Percentiles rank a stretch among this genome's conserved stretches.
These are phyloP conservation scores for Parascotia fuliginaria DNA, from an alignment of 2,888 invertebrate species.

Conservation along the genomic window DNA sequence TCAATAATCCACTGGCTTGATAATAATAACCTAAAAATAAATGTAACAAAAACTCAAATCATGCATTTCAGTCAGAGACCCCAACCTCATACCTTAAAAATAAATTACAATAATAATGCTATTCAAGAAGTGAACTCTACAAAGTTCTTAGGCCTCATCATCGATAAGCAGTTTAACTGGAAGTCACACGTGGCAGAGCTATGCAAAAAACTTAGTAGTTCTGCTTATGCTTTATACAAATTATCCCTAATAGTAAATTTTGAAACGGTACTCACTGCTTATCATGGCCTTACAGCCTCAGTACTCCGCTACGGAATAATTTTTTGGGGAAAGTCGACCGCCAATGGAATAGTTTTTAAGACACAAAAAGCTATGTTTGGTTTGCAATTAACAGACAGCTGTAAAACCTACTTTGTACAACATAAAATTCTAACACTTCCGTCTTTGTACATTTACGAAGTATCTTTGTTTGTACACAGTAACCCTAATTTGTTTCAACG, in stretches of 20 bases:
- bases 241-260: not conserved
- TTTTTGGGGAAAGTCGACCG: not conserved
- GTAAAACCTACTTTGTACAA: not conserved
- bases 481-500: not conserved
- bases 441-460: not conserved
- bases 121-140: not conserved
- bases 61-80: slow-evolving; percentile 2
- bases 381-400: not conserved
- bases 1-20: not conserved
- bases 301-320: not conserved
- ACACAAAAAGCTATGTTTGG: not conserved
- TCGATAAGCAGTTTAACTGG: not conserved
- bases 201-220: not conserved
- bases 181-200: slow-evolving; percentile 1
- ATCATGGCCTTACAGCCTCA: not conserved
- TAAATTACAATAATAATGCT: not conserved
- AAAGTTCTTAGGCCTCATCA: slow-evolving; percentile 1
- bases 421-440: not conserved
- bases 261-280: not conserved
- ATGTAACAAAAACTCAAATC: not conserved
- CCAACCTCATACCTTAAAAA: not conserved
- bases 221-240: not conserved
- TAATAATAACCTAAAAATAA: slow-evolving; percentile 1
- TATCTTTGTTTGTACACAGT: not conserved
- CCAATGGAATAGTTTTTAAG: not conserved